Evolutionary conservation across 1,140 invertebrate species (phyloP).

Genomic region (Pseudomyrmex gracilis): DNA sequence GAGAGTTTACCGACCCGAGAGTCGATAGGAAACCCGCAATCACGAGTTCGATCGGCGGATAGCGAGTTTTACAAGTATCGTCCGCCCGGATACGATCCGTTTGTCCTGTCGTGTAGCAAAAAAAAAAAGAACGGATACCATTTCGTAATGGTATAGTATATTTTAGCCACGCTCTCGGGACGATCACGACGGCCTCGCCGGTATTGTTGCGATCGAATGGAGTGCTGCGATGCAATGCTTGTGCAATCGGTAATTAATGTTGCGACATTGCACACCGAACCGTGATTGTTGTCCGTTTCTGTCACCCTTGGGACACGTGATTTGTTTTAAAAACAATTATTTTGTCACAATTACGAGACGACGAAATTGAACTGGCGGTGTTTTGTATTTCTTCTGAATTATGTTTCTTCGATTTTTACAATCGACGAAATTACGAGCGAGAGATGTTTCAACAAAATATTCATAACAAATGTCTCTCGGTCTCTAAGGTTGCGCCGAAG

Average conservation of each 20-base stretch:
- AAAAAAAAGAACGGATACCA: conserved; percentile 28
- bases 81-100: not conserved
- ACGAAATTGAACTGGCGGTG: too few species aligned
- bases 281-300: not conserved
- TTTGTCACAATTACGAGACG: not conserved
- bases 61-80: conserved; percentile 9
- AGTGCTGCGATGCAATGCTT: conserved; percentile 19
- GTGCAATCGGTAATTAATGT: conserved; percentile 33
- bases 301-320: not conserved
- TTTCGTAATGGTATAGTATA: conserved; percentile 22
- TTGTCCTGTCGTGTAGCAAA: not conserved
- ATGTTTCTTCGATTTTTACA: too few species aligned
- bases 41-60: not conserved
- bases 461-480: too few species aligned
- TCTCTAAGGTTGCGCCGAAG: too few species aligned
- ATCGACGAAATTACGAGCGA: too few species aligned
- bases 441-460: too few species aligned
- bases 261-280: conserved; percentile 1
- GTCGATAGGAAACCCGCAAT: not conserved
- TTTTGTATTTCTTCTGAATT: too few species aligned
- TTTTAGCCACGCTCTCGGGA: conserved; percentile 2
- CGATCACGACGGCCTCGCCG: conserved; percentile 25
- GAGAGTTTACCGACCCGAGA: conserved; percentile 33
- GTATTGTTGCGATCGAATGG: conserved; percentile 50
- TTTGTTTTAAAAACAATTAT: not conserved